Evolutionary conservation across 2,888 invertebrate genomes (phyloP).

Genomic region (Cyclophora punctaria): DNA sequence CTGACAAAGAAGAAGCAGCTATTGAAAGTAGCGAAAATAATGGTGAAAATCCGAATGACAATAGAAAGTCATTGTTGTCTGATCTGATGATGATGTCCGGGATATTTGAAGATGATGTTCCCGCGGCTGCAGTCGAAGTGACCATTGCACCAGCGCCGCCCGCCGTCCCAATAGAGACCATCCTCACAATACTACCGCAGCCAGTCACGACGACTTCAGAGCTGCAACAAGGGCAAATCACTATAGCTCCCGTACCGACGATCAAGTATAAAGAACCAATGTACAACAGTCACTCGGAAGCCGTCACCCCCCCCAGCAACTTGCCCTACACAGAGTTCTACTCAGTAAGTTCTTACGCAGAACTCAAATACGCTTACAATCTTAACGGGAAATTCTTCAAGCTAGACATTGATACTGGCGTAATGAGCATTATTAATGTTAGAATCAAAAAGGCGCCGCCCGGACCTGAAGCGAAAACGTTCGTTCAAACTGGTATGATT

Average conservation of each 20-base stretch:
- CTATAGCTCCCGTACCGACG: neutral
- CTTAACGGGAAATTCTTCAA: slow-evolving; percentile 47
- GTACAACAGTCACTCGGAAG: neutral
- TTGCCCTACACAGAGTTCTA: slow-evolving; percentile 18
- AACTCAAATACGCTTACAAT: slow-evolving; percentile 46
- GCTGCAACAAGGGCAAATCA: neutral
- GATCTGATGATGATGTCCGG: slow-evolving; percentile 71
- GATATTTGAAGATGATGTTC: slow-evolving; percentile 50
- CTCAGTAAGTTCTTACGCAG: slow-evolving; percentile 40
- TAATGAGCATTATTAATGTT: slow-evolving; percentile 46
- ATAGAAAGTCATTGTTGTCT: slow-evolving; percentile 50
- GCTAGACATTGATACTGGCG: slow-evolving; percentile 41
- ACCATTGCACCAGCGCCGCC: slow-evolving; percentile 2
- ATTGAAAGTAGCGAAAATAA: neutral
- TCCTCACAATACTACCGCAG: too few relatives aligned
- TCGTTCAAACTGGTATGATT: slow-evolving; percentile 26
- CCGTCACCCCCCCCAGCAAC: slow-evolving; percentile 4
- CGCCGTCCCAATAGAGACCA: neutral
- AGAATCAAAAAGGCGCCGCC: slow-evolving; percentile 34
- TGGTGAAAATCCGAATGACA: slow-evolving; percentile 4
- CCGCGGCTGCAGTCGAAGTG: slow-evolving; percentile 9
- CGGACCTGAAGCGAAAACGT: neutral
- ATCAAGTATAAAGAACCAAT: neutral
- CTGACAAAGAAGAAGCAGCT: neutral
- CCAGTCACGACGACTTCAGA: too few relatives aligned